Base-by-base conservation (phyloP, 2,113 vertebrate species). In the Neoarius graeffei region DNA sequence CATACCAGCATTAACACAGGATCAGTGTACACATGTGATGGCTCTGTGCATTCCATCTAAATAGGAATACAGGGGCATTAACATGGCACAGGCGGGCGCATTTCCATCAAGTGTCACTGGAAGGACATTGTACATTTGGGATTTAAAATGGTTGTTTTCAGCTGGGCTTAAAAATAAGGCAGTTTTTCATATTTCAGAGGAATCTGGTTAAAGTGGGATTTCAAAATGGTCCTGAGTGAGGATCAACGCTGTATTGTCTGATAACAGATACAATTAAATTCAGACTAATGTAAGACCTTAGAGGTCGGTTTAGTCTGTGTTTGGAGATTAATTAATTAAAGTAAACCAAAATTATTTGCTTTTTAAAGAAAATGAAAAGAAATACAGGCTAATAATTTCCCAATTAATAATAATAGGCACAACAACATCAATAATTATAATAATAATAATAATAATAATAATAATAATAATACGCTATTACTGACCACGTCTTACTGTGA, bases 391-490 rank as follows among this genome's bases (percentile, higher is more conserved):
- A 48, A 19, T 48, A 10, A 48, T 73, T 71, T 35, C 0, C 1
- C 30, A 19, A 48, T 19, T 1, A 20, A 48, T 4, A 48, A 42
- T 4, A 35, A 69, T 1, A 69, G 4, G n/a, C 4, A 88, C 74
- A 87, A 84, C 57, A 82, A 84, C 62, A 83, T 86, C n/a, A 87
- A 84, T 35, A 91, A 83, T 62, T 82, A 90, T 48, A 89, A 86
- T 76, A 89, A 87, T 89, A 64, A 91, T 73, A 88, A 87, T 81
- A 42, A 48, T 85, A 59, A 74, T 60, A 62, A 85, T 59, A 76
- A 76, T 77, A 27, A 52, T 52, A 50, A 81, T 86, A 67, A 80
- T 69, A 42, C n/a, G 7, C 79, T 73, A 57, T 80, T 25, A 30
- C 13, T 84, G 86, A 67, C 74, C 84, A 89, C 60, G 71, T 86